Evolutionary conservation across 1,140 invertebrate species (phyloP).

Genomic region (Neuroterus valhalla): DNA sequence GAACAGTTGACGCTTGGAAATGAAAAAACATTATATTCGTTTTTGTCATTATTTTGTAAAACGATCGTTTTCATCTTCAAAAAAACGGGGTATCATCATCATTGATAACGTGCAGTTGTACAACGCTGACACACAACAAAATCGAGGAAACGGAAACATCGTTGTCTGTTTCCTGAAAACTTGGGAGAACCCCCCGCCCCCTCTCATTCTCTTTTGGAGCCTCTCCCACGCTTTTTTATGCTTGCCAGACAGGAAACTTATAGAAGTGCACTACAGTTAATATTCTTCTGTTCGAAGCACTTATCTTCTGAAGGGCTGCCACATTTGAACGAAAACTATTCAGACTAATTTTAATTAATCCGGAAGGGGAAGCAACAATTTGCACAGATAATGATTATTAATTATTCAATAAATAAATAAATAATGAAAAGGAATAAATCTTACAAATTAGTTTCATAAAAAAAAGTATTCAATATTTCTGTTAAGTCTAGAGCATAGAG

Average conservation of each 20-base stretch:
- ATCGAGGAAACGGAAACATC: neutral
- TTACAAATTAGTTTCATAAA: no score
- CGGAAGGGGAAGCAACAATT: conserved; percentile 12
- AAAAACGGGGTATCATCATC: neutral
- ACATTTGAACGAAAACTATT: conserved; percentile 1
- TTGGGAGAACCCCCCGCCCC: neutral
- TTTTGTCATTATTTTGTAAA: neutral
- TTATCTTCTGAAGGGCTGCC: neutral
- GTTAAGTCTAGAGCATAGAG: no score
- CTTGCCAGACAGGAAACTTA: neutral
- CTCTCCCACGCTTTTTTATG: conserved; percentile 9
- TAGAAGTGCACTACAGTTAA: neutral
- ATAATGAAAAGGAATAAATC: neutral
- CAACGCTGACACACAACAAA: conserved; percentile 6
- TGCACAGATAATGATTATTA: neutral
- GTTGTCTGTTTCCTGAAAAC: neutral
- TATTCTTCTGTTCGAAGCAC: neutral
- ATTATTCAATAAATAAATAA: neutral
- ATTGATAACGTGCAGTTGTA: neutral
- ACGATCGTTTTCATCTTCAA: neutral
- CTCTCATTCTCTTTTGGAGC: neutral
- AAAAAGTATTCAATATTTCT: no score
- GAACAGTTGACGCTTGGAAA: no score
- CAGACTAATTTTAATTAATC: neutral
- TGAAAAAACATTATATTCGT: no score